Evolutionary conservation across 2,888 invertebrate genomes (phyloP).

Genomic region (Troglohyphantes excavatus): DNA sequence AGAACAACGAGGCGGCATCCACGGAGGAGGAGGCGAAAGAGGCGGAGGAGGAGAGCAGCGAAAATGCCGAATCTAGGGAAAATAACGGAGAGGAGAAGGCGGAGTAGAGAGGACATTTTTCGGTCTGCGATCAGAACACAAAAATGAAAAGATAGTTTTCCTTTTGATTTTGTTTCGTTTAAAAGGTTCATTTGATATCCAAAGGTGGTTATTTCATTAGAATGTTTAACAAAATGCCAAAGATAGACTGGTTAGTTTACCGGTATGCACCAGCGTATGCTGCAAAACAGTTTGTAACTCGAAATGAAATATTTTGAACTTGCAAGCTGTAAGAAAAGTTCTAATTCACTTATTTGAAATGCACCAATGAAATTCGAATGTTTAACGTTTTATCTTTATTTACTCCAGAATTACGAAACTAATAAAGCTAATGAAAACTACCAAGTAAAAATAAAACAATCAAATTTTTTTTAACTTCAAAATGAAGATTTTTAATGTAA

Average conservation of each 20-base stretch:
- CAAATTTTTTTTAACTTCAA: too few species aligned
- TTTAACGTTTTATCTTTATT: neutral
- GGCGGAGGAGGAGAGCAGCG: constrained; percentile 50
- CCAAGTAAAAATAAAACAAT: too few species aligned
- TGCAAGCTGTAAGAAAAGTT: neutral
- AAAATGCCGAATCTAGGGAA: constrained; percentile 72
- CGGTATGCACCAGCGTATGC: constrained; percentile 54
- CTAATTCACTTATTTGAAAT: neutral
- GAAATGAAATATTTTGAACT: neutral
- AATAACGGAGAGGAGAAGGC: constrained; percentile 64
- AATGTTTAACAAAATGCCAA: constrained; percentile 68
- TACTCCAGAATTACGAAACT: neutral
- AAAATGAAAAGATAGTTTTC: constrained; percentile 42
- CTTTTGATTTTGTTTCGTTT: constrained; percentile 53
- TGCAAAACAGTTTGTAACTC: too few species aligned
- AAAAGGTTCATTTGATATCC: constrained; percentile 60
- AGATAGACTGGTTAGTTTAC: constrained; percentile 31
- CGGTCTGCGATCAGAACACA: neutral
- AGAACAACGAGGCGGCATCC: constrained; percentile 20
- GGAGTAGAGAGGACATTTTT: constrained; percentile 37
- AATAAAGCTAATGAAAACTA: too few species aligned
- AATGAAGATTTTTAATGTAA: neutral
- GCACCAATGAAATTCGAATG: neutral
- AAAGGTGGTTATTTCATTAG: constrained; percentile 67
- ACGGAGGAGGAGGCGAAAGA: constrained; percentile 43